These are phyloP conservation scores for Columba janthina DNA, from an alignment of 2,113 vertebrate species.

Conservation along the genomic window DNA sequence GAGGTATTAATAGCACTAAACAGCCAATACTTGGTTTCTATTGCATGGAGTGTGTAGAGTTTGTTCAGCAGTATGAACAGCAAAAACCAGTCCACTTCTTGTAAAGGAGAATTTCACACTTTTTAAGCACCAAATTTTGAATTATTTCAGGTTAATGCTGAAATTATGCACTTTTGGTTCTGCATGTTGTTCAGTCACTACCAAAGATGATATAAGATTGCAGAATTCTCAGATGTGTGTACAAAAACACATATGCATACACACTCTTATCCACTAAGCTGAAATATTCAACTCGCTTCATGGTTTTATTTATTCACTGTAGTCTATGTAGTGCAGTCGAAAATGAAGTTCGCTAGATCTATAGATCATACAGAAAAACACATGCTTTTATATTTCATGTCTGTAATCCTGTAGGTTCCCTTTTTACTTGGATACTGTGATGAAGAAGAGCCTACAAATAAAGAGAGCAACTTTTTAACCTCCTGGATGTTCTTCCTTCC, in stretches of 20 bases:
- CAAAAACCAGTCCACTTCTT: not conserved
- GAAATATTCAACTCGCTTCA: not conserved
- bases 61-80: not conserved
- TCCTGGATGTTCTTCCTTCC: not conserved
- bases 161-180: not conserved
- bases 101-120: not conserved
- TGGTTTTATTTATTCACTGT: not conserved
- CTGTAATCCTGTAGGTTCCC: not conserved
- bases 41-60: not conserved
- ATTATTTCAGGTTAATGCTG: not conserved
- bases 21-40: not conserved
- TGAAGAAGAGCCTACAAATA: not conserved
- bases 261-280: not conserved
- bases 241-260: not conserved
- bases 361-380: not conserved
- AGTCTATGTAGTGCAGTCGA: not conserved
- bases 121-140: not conserved
- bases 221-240: not conserved
- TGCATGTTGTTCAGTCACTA: not conserved
- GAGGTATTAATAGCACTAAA: not conserved
- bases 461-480: not conserved
- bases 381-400: not conserved
- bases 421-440: not conserved
- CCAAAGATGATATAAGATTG: not conserved
- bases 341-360: not conserved